These are phyloP conservation scores for Tenthredo mesomela DNA, from an alignment of 2,888 invertebrate species.

Conservation along the genomic window DNA sequence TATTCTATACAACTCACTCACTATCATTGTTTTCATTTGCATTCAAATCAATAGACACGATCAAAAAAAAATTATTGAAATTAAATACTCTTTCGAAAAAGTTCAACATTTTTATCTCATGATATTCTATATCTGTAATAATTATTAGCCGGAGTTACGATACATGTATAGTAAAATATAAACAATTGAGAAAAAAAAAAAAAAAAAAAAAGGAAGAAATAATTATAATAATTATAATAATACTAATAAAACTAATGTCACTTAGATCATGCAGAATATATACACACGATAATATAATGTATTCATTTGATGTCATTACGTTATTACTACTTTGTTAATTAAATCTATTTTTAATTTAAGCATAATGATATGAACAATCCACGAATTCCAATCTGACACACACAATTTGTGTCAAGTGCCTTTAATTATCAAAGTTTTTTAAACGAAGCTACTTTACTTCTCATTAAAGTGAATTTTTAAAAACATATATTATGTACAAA, in stretches of 20 bases:
- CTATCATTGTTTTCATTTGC: conserved; percentile 58
- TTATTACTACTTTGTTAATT: conserved; percentile 17
- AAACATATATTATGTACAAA: neutral
- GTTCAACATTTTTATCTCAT: conserved; percentile 35
- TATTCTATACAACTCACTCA: conserved; percentile 54
- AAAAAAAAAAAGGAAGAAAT: neutral
- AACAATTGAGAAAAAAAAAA: neutral
- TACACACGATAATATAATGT: conserved; percentile 18
- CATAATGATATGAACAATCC: conserved; percentile 48
- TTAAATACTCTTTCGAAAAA: conserved; percentile 26
- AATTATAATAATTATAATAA: conserved; percentile 16
- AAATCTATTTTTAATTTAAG: conserved; percentile 1
- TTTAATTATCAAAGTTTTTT: neutral
- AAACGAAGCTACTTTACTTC: neutral
- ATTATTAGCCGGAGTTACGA: neutral
- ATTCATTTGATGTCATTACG: conserved; percentile 16
- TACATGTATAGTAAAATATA: neutral
- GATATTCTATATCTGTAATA: neutral
- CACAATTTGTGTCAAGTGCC: neutral
- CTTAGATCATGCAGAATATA: conserved; percentile 5
- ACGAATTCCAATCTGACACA: neutral
- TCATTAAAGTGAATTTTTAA: neutral
- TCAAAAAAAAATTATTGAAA: conserved; percentile 46
- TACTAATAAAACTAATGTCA: conserved; percentile 10
- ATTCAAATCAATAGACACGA: conserved; percentile 53